phyloP scores from a whole-genome alignment of 1,140 invertebrate species.

The Pseudobourletiella spinata region DNA sequence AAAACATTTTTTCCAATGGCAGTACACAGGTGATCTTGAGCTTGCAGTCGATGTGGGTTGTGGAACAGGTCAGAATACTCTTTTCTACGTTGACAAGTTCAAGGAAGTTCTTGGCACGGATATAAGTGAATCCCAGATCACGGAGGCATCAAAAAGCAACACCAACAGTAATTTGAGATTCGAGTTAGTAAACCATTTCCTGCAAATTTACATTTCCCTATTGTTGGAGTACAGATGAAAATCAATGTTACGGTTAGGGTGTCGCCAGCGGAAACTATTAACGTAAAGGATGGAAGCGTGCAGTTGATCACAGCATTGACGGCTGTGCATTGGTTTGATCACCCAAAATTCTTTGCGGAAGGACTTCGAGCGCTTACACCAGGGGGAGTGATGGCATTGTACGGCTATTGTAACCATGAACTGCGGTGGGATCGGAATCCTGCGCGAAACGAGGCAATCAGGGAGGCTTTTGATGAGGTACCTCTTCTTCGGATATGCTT shows the following conservation, averaged over 20 bases:
- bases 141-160: conserved; percentile 36
- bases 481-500: no score
- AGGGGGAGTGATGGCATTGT: conserved; percentile 41
- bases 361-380: conserved; percentile 41
- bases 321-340: conserved; percentile 47
- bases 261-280: conserved; percentile 35
- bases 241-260: no score
- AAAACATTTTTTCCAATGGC: no score
- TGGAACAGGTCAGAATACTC: conserved; percentile 45
- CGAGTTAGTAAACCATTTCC: conserved; percentile 3
- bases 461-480: no score
- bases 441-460: no score
- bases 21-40: background rate
- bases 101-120: conserved; percentile 42
- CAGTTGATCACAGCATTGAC: conserved; percentile 37
- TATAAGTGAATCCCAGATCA: conserved; percentile 39
- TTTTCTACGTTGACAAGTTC: conserved; percentile 41
- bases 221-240: no score
- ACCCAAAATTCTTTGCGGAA: conserved; percentile 42
- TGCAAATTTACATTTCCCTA: background rate
- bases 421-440: no score
- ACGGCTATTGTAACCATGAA: no score
- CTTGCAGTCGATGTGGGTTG: conserved; percentile 15
- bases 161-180: conserved; percentile 15
- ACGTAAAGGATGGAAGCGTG: conserved; percentile 40